Evolutionary conservation across 2,888 invertebrate genomes (phyloP).

Genomic region (Lithosia quadra): DNA sequence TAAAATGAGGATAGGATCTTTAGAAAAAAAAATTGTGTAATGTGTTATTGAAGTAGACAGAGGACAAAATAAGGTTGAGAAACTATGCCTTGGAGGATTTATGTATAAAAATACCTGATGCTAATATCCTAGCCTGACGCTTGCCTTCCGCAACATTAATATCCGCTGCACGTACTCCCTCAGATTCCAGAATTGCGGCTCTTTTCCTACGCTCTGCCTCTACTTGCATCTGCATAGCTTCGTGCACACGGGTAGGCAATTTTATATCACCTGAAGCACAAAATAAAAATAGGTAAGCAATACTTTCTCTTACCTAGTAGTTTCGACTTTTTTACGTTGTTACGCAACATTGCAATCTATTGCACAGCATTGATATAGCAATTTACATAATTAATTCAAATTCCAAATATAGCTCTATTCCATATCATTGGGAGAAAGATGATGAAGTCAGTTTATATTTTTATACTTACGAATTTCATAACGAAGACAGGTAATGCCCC

Average conservation of each 20-base stretch:
- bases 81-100: background rate
- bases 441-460: background rate
- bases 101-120: slow-evolving; percentile 89
- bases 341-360: no score
- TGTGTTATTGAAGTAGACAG: background rate
- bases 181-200: slow-evolving; percentile 98
- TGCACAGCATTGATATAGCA: no score
- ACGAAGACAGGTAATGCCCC: slow-evolving; percentile 98
- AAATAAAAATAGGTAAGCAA: slow-evolving; percentile 2
- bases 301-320: background rate
- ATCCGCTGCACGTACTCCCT: slow-evolving; percentile 96
- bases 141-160: slow-evolving; percentile 99
- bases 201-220: slow-evolving; percentile 99
- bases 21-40: background rate
- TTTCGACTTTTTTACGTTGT: no score
- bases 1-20: no score
- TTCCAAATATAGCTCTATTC: no score
- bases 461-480: slow-evolving; percentile 83
- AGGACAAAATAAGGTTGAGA: no score
- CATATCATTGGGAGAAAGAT: no score
- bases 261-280: slow-evolving; percentile 92
- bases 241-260: slow-evolving; percentile 96
- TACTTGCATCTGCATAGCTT: slow-evolving; percentile 99
- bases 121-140: slow-evolving; percentile 95
- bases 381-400: no score